Conservation (phyloP, 1,140 invertebrate species). For the Zaprionus ornatus region DNA sequence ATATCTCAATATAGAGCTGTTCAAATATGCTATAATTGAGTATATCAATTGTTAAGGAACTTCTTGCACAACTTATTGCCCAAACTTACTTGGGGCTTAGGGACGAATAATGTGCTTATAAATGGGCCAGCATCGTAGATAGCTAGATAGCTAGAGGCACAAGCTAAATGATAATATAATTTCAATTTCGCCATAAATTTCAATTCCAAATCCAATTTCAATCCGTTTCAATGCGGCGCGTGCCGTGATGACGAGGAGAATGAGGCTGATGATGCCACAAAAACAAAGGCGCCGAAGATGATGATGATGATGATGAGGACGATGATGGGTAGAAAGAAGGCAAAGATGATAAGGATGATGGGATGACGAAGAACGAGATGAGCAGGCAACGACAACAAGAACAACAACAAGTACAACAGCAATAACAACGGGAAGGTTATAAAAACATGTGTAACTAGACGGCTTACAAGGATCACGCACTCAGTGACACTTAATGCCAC, state of each 20-base stretch:
- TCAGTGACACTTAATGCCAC: conserved; percentile 79
- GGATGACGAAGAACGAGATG: conserved; percentile 2
- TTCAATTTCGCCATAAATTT: conserved; percentile 30
- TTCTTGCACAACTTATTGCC: not conserved
- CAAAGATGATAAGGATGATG: conserved; percentile 4
- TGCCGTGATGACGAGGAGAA: not conserved
- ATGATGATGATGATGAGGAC: not conserved
- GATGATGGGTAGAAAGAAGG: not conserved
- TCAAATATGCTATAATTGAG: not conserved
- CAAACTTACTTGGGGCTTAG: not conserved
- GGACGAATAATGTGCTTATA: conserved; percentile 8
- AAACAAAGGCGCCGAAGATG: conserved; percentile 23
- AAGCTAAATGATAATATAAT: conserved; percentile 16
- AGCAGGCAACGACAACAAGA: conserved; percentile 13
- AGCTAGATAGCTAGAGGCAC: not conserved
- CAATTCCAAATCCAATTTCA: conserved; percentile 30
- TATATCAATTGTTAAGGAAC: not conserved
- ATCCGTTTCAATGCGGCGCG: conserved; percentile 26
- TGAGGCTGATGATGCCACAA: conserved; percentile 30
- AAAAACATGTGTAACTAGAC: conserved; percentile 81
- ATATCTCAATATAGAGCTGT: too few species aligned
- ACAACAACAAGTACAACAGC: conserved; percentile 17
- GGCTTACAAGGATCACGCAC: conserved; percentile 81
- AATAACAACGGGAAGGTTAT: conserved; percentile 58
- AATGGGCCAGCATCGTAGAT: not conserved